Evolutionary conservation across 2,797 vertebrate genomes (phyloP).

Genomic region (Rallus crepitans): DNA sequence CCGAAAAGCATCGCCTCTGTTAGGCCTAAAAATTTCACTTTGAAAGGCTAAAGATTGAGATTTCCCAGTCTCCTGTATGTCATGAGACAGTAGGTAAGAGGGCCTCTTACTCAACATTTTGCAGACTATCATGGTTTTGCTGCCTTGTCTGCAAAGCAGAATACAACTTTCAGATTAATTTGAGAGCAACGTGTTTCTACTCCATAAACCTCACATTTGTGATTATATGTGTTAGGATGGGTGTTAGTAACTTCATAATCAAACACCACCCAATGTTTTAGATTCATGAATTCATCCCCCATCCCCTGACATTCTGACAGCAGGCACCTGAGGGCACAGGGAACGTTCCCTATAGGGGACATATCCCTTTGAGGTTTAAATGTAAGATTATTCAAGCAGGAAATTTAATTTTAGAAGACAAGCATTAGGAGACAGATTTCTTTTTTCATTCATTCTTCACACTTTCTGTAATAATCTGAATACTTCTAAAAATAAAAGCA

Average conservation of each 20-base stretch:
- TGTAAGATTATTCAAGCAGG: slow-evolving; percentile 53
- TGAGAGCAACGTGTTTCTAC: neutral
- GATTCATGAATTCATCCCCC: neutral
- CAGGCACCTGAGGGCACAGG: neutral
- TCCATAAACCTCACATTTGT: neutral
- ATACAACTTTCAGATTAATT: neutral
- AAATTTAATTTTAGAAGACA: slow-evolving; percentile 61
- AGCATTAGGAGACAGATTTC: slow-evolving; percentile 44
- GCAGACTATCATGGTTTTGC: neutral
- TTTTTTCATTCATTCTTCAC: slow-evolving; percentile 66
- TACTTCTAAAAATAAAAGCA: slow-evolving; percentile 75
- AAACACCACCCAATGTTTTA: neutral
- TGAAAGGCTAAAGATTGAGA: neutral
- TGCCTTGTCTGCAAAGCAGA: neutral
- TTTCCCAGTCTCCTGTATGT: neutral
- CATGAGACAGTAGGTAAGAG: neutral
- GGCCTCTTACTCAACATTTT: neutral
- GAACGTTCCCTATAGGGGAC: neutral
- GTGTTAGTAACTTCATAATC: neutral
- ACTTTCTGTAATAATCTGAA: slow-evolving; percentile 67
- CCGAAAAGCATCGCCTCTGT: neutral
- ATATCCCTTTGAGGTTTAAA: slow-evolving; percentile 34
- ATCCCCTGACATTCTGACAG: neutral
- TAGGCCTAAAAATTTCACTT: neutral
- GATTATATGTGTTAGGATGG: neutral